Evolutionary conservation across 2,797 vertebrate species (phyloP), one percentile per base, ranked within the genome.

Genomic region (Typhlichthys eigenmanni): DNA sequence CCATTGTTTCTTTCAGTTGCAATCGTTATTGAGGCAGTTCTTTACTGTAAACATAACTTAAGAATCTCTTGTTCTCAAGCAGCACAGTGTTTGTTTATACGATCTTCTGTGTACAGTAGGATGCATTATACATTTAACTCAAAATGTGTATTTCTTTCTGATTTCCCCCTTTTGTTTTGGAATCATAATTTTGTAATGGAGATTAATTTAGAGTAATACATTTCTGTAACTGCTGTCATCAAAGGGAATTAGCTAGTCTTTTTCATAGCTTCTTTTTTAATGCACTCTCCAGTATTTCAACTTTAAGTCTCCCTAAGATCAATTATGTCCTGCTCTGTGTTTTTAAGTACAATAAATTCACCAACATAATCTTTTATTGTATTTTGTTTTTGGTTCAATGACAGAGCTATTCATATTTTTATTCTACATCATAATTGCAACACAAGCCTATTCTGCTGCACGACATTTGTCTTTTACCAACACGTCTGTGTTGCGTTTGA

Each of bases 31-130:
- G 48, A 47, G 52, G 32, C 68, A 64, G 47, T 53, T 74, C 65
- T 78, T 70, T 69, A 61, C 57, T 71, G 64, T 69, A 79, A 67
- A 69, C 53, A 43, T 69, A 51, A 63, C 52, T 16, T 14, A 45
- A 50, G 32, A 58, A 45, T 49, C 13, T n/a, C 55, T 9, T 49
- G 6, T 14, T 2, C 54, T 29, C 19, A 46, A 24, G 2, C 49
- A 9, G 13, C 10, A 49, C 32, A 16, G 45, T 19, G 45, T 45
- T 6, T 53, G 9, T 8, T n/a, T 51, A 43, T 45, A 12, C 9
- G 16, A 51, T 16, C 14, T 51, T 5, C 38, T 13, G 58, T 12
- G 1, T 17, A 17, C 16, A 17, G 16, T 13, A 19, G 14, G 12
- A 32, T 13, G 14, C n/a, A 13, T 17, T 19, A 58, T 47, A 19